Evolutionary conservation across 2,888 invertebrate genomes (phyloP).

Genomic region (Mesoligia furuncula): DNA sequence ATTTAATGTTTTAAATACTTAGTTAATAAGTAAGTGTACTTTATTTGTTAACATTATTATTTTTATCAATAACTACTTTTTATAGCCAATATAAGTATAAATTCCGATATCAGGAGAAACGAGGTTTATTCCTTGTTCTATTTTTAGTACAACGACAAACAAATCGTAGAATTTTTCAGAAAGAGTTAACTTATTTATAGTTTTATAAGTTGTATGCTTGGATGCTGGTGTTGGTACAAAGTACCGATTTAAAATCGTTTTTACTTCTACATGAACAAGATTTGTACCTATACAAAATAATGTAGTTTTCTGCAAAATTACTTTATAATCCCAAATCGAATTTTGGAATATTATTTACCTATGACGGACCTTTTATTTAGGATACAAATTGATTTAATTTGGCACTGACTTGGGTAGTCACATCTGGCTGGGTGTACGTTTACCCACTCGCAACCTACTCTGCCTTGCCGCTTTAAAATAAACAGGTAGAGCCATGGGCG

Average conservation of each 20-base stretch:
- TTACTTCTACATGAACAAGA: background rate
- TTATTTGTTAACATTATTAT: no score
- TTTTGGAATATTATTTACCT: background rate
- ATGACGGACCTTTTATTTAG: background rate
- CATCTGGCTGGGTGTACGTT: background rate
- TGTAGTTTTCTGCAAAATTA: background rate
- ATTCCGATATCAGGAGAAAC: constrained; percentile 14
- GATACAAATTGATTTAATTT: background rate
- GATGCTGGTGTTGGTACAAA: background rate
- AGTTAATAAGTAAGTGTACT: no score
- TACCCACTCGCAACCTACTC: background rate
- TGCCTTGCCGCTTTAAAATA: background rate
- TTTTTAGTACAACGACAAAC: constrained; percentile 2
- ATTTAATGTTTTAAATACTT: no score
- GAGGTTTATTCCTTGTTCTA: constrained; percentile 12
- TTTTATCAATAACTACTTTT: no score
- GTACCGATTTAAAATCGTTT: background rate
- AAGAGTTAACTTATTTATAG: background rate
- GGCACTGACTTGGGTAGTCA: background rate
- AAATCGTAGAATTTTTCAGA: background rate
- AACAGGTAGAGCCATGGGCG: background rate
- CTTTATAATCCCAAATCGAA: background rate
- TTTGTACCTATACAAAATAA: background rate
- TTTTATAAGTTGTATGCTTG: background rate
- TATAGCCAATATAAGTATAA: constrained; percentile 23